Evolutionary conservation across 1,140 invertebrate genomes (phyloP).

Genomic region (Pachyrhynchus sulphureomaculatus): DNA sequence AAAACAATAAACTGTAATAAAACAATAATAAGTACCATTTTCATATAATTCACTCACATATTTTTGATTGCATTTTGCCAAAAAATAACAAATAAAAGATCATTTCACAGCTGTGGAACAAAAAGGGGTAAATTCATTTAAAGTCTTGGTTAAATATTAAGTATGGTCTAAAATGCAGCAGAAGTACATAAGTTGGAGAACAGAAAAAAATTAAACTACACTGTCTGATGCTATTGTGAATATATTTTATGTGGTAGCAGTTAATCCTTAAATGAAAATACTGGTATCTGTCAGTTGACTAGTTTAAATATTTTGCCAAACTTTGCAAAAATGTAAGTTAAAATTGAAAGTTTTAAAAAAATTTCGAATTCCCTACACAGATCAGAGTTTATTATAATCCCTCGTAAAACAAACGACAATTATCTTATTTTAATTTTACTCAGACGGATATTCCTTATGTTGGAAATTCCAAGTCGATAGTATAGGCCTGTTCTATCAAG

Average conservation of each 20-base stretch:
- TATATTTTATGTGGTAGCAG: neutral
- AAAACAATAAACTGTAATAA: constrained; percentile 1
- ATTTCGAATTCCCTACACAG: no score
- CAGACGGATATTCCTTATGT: no score
- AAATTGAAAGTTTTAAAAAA: no score
- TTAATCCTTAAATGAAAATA: neutral
- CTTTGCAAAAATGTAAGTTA: neutral
- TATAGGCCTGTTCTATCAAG: no score
- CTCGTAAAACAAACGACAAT: no score
- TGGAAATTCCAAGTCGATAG: no score
- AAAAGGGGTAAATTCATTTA: constrained; percentile 5
- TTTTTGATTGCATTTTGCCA: constrained; percentile 34
- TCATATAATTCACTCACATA: constrained; percentile 1
- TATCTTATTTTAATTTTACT: no score
- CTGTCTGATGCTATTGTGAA: neutral
- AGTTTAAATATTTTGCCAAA: neutral
- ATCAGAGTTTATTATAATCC: no score
- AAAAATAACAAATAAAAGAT: constrained; percentile 13
- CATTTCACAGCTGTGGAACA: constrained; percentile 35
- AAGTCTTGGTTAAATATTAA: neutral
- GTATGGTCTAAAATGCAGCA: neutral
- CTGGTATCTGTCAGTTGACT: neutral
- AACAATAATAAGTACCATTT: neutral
- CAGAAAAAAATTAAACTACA: neutral
- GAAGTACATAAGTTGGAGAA: neutral